Base-by-base conservation (phyloP, 2,888 invertebrate genomes). In the Amorpha juglandis region DNA sequence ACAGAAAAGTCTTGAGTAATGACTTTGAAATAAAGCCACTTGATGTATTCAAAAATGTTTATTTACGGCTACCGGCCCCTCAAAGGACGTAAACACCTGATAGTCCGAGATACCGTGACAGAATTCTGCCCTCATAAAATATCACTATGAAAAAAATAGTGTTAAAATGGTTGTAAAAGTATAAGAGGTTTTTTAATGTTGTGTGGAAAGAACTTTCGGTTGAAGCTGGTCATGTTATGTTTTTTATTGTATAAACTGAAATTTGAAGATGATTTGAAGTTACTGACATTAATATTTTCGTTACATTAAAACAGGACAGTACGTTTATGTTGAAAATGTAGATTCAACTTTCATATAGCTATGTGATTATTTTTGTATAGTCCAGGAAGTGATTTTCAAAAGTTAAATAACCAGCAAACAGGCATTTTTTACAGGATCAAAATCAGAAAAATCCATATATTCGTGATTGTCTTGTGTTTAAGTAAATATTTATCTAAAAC, bases 81-180 rank as follows among this genome's bases (percentile, higher is more conserved):
- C 76, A 76, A 78, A 78, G 76, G 78, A 77, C 78, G 76, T 42
- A 19, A 42, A 19, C 42, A 21, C 38, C 58, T 9, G 16, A 50
- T 50, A 50, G 50, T 19, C 50, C 50, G 19, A 50, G 50, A 50
- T 50, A 50, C 9, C 8, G 9, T 19, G 50, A 19, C 19, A 19
- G n/a, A 19, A 50, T 50, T 16, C 48, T 19, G 19, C 50, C 16
- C 1, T 16, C 50, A 8, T 50, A 50, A 19, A 50, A 50, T 50
- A 8, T 12, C 45, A 45, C 45, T 50, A 9, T 50, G 11, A 19
- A 16, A 19, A 38, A 19, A 6, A 50, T 19, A 6, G n/a, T 16
- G 6, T 7, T 48, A 48, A 48, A 48, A 48, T 14, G 16, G 48
- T n/a, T 48, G 16, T 48, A 48, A 50, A 3, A 50, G 8, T 19